Evolutionary conservation across 2,797 vertebrate species (phyloP), one percentile per base, ranked within the genome.

Genomic region (Gallinago stenura): DNA sequence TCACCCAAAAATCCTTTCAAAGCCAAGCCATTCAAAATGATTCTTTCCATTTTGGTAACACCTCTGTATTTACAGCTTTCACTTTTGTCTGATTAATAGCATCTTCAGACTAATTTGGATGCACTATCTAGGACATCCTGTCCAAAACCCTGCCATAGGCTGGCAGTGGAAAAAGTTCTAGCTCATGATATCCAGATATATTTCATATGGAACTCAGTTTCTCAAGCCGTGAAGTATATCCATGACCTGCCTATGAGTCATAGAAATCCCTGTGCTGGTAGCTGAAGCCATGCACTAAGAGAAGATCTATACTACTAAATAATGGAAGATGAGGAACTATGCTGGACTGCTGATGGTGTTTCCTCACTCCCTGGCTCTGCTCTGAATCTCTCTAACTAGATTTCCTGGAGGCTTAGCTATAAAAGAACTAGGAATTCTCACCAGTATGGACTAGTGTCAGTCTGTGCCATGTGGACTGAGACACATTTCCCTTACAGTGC

Each of bases 171-270:
- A 89, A 89, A 87, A 25, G 5, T 46, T 80, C 41, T 35, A 75
- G 8, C 3, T 65, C 16, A 12, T 35, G 15, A 54, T 92, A 79
- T 85, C 45, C 12, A 45, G 28, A 60, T 50, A n/a, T 8, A 35
- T 83, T 85, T 91, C 26, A 21, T 15, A 33, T 3, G 4, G 15
- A 82, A 41, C 8, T 71, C 37, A 19, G 30, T 79, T 93, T 87
- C 18, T 13, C 2, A 21, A 80, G 61, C 15, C 50, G 8, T 0
- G 1, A 11, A 5, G 11, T 22, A 6, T 65, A n/a, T 66, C 33
- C 31, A 33, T 72, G 54, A 53, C 18, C 25, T 69, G 26, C 11
- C 35, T 88, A 9, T 53, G 62, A 76, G 57, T 57, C 33, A 79
- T 1, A 81, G 26, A 90, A 90, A 65, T 65, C 7, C n/a, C 4